Evolutionary conservation across 2,113 vertebrate species (phyloP).

Genomic region (Miniopterus natalensis): DNA sequence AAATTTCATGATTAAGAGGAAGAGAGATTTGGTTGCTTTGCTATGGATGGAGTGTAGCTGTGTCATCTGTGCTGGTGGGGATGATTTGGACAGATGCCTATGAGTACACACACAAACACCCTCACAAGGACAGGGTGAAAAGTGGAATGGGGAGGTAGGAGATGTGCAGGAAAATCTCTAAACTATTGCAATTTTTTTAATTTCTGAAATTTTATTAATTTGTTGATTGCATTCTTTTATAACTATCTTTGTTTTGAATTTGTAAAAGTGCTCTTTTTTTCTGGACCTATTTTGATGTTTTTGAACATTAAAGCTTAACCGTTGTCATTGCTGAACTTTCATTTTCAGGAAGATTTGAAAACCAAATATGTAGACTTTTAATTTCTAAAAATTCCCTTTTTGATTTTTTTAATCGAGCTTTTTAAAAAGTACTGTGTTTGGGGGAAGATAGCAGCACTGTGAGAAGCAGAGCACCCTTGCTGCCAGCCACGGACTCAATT

Average conservation of each 20-base stretch:
- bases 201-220: background rate
- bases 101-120: background rate
- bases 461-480: no score
- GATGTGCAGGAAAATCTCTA: background rate
- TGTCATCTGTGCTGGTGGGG: no score
- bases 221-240: background rate
- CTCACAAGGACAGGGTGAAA: background rate
- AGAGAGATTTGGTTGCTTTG: background rate
- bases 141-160: accelerated
- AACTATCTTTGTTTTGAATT: background rate
- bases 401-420: background rate
- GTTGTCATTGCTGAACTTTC: background rate
- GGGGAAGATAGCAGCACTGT: no score
- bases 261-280: background rate
- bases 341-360: conserved; percentile 44
- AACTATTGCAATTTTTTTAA: background rate
- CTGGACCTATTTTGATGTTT: background rate
- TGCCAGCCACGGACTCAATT: no score
- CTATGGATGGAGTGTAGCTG: accelerated
- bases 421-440: background rate
- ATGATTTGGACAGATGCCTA: accelerated
- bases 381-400: background rate
- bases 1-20: background rate
- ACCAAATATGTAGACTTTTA: background rate
- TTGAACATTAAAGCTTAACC: background rate